Base-by-base conservation (phyloP, 35 echinoderm and acorn worm genomes). In the Apostichopus parvimensis region DNA sequence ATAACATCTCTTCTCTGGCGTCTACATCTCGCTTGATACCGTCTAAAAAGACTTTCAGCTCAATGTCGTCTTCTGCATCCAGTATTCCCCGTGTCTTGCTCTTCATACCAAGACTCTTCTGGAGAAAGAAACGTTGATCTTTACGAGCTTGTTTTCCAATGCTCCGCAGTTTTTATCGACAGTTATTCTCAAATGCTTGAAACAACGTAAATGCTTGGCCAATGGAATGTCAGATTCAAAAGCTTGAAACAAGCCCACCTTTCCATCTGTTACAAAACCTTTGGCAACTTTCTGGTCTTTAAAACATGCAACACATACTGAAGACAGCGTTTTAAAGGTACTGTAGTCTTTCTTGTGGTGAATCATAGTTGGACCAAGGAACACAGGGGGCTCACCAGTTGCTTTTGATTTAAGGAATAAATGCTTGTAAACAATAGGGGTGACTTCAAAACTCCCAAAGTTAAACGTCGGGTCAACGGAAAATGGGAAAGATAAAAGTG, bases 311-410 rank as follows among this genome's bases (percentile, higher is more conserved):
- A 56, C 60, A 59, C 25, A 54, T 12, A 78, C 79, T 5, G 90
- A 79, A 23, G 90, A 10, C 15, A 80, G 24, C 9, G 23, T 7
- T 23, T 92, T 92, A 78, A 82, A 82, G 0, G 90, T 79, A 3
- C 4, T 8, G 6, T 21, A 54, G 17, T 79, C 57, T 23, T 92
- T 92, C 8, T 28, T 57, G 79, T 62, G 56, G 45, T 92, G 90
- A n/a, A 92, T 92, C 73, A 79, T 79, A 5, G 77, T 92, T n/a
- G 90, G 90, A 7, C 90, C 90, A 9, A 92, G 54, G 66, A 80
- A 92, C 2, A 92, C 77, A 6, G 90, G 77, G 22, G 77, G 1
- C 5, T 81, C 5, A 2, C 79, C 77, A 8, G 77, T 92, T 80
- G 9, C 21, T n/a, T 80, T 80, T 3, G 90, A 81, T 9, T 61